Evolutionary conservation across 1,140 invertebrate genomes (phyloP).

Genomic region (Teleogryllus occipitalis): DNA sequence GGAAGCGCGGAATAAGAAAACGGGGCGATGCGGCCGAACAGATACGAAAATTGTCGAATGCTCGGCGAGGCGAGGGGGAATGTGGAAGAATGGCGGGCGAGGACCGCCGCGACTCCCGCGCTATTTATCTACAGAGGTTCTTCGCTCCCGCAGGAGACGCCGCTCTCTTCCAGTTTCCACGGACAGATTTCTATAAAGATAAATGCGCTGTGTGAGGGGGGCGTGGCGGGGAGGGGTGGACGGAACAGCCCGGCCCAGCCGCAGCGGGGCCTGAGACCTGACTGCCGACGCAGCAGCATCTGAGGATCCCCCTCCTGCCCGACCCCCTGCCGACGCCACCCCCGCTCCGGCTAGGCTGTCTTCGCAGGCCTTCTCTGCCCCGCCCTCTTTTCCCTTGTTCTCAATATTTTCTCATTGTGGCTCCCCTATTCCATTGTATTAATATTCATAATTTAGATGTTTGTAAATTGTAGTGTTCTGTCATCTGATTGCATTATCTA

Average conservation of each 20-base stretch:
- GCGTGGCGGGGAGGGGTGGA: not conserved
- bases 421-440: too few relatives aligned
- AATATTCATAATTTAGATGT: too few relatives aligned
- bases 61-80: not conserved
- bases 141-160: not conserved
- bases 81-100: not conserved
- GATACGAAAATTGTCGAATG: not conserved
- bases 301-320: too few relatives aligned
- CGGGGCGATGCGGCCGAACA: not conserved
- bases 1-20: not conserved
- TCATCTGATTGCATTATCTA: too few relatives aligned
- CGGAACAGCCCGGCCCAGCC: not conserved
- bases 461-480: too few relatives aligned
- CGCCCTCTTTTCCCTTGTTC: too few relatives aligned
- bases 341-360: too few relatives aligned
- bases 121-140: not conserved
- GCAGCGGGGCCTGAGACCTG: not conserved
- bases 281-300: not conserved
- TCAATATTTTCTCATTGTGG: too few relatives aligned
- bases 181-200: slow-evolving; percentile 17
- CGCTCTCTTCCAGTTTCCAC: not conserved
- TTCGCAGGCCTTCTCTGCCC: too few relatives aligned
- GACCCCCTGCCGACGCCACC: too few relatives aligned
- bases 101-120: not conserved
- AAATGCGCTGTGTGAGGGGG: not conserved